Evolutionary conservation across 1,140 invertebrate genomes (phyloP).

Genomic region (Drosophila burlai): DNA sequence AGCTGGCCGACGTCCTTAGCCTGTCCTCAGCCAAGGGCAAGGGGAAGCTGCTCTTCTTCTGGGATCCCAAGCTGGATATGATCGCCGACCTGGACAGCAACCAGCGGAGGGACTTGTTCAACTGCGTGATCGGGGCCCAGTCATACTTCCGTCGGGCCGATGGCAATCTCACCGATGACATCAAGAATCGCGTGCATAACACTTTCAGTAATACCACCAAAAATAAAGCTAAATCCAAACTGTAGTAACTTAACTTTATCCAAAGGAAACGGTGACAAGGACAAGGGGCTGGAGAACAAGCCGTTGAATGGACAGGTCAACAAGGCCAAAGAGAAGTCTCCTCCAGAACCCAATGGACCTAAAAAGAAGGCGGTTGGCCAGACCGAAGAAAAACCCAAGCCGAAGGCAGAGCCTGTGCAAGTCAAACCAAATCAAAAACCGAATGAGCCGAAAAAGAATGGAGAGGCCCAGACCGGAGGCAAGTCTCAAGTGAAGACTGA

Average conservation of each 20-base stretch:
- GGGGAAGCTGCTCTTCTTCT: conserved; percentile 61
- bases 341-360: not conserved
- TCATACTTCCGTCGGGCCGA: conserved; percentile 14
- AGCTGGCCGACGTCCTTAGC: conserved; percentile 25
- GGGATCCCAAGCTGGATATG: conserved; percentile 65
- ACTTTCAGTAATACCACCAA: conserved; percentile 37
- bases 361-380: not conserved
- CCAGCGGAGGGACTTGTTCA: conserved; percentile 50
- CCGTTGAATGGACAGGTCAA: not conserved
- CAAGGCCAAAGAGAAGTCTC: not conserved
- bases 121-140: conserved; percentile 17
- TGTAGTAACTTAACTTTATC: not conserved
- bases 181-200: not conserved
- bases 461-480: not conserved
- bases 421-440: conserved; percentile 34
- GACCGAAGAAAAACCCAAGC: not conserved
- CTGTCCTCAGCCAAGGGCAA: conserved; percentile 24
- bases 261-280: conserved; percentile 18
- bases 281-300: conserved; percentile 15
- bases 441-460: not conserved
- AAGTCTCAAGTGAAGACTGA: not conserved
- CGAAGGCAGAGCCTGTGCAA: not conserved
- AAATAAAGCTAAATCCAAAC: not conserved
- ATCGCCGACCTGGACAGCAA: conserved; percentile 38
- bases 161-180: conserved; percentile 45